phyloP scores from a whole-genome alignment of 2,888 invertebrate genomes.

The Himalopsyche anomala region DNA sequence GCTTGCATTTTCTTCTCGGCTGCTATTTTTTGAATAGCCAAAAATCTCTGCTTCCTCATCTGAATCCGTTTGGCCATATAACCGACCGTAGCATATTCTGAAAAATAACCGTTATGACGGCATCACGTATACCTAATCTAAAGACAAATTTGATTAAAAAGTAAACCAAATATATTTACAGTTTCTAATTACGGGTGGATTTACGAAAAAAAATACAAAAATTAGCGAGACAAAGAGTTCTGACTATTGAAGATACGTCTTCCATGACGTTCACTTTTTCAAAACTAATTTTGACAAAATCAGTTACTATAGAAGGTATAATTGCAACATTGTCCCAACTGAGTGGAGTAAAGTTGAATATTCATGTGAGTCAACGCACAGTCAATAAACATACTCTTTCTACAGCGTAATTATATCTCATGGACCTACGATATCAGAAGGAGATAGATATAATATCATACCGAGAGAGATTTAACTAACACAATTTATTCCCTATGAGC shows the following conservation, averaged over 20 bases:
- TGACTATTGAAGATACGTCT: slow-evolving; percentile 26
- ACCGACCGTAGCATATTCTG: slow-evolving; percentile 98
- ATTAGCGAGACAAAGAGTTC: slow-evolving; percentile 27
- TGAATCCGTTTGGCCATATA: slow-evolving; percentile 98
- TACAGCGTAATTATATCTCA: slow-evolving; percentile 23
- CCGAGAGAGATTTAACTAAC: neutral
- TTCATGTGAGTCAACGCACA: slow-evolving; percentile 24
- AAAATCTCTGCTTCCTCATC: slow-evolving; percentile 95
- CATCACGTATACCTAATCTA: slow-evolving; percentile 41
- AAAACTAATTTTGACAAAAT: slow-evolving; percentile 12
- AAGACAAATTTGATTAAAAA: slow-evolving; percentile 11
- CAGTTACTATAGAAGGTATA: neutral
- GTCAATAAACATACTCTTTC: slow-evolving; percentile 31
- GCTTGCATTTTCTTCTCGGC: slow-evolving; percentile 93
- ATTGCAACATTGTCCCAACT: neutral
- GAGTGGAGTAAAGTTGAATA: neutral
- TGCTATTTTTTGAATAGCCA: slow-evolving; percentile 93
- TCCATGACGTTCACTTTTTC: neutral
- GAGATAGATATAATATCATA: slow-evolving; percentile 32
- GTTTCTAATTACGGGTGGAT: slow-evolving; percentile 30
- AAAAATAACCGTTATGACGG: slow-evolving; percentile 67
- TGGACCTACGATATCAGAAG: slow-evolving; percentile 60
- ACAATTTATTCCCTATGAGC: slow-evolving; percentile 26
- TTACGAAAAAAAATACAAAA: slow-evolving; percentile 30
- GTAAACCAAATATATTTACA: slow-evolving; percentile 30